These are phyloP conservation scores for Chironomus tepperi DNA, from an alignment of 1,140 invertebrate genomes.

Conservation along the genomic window DNA sequence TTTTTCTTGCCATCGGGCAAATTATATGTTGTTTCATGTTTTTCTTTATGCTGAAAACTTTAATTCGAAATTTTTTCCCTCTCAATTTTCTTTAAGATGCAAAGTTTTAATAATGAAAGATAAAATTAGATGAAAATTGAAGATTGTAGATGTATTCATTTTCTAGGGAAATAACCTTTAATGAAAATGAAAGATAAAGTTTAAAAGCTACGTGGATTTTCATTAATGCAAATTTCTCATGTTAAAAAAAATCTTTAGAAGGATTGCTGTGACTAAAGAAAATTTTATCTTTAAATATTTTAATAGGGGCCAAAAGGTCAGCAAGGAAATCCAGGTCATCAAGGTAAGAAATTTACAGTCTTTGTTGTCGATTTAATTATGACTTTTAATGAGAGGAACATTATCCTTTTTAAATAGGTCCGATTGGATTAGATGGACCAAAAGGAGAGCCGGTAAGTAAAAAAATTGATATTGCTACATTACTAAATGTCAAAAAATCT, in stretches of 20 bases:
- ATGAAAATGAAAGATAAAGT: too few species aligned
- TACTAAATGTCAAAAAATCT: too few species aligned
- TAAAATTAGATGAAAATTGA: neutral
- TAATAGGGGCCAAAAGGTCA: neutral
- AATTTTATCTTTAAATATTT: slow-evolving; percentile 20
- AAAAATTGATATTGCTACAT: neutral
- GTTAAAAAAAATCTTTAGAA: neutral
- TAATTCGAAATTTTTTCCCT: neutral
- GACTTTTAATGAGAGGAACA: too few species aligned
- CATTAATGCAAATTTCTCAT: neutral
- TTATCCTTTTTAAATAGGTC: slow-evolving; percentile 51
- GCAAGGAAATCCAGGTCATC: neutral
- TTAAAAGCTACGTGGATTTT: too few species aligned
- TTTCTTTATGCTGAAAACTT: neutral
- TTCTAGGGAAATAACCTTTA: too few species aligned
- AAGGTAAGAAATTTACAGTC: neutral
- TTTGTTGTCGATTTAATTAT: neutral
- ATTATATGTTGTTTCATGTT: neutral
- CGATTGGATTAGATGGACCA: slow-evolving; percentile 85
- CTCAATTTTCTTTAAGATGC: neutral
- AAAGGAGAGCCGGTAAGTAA: slow-evolving; percentile 85
- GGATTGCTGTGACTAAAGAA: neutral
- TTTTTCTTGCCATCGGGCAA: neutral
- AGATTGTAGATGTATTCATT: neutral
- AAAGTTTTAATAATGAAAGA: slow-evolving; percentile 10